Percentiles rank a stretch among this genome's conserved stretches.
Conservation (phyloP, 2,113 vertebrate species). For the Pontoporia blainvillei region DNA sequence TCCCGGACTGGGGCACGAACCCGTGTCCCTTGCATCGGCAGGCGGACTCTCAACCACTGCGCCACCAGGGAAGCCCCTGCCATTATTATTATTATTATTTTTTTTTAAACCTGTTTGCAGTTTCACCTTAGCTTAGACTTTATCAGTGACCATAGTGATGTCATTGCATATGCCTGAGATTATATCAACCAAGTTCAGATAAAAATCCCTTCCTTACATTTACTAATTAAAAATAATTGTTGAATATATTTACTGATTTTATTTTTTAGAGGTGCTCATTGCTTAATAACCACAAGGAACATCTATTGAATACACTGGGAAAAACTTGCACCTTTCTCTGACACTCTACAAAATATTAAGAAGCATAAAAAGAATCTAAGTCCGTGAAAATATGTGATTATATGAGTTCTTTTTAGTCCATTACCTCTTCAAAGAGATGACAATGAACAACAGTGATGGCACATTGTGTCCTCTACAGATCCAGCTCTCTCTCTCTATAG, state of each 20-base stretch:
- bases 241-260: neutral
- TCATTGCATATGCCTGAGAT: neutral
- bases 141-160: neutral
- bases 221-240: neutral
- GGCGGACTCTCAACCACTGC: no score
- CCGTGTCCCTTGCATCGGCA: no score
- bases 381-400: neutral
- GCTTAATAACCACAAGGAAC: neutral
- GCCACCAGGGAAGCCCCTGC: no score
- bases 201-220: neutral
- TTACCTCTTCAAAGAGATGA: neutral
- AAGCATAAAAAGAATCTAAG: neutral
- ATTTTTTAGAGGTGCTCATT: neutral
- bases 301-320: neutral
- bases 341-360: neutral
- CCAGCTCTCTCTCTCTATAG: neutral
- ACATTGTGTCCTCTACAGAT: neutral
- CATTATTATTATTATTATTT: no score
- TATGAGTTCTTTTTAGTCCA: neutral
- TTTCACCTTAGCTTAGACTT: conserved; percentile 3
- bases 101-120: neutral
- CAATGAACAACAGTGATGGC: neutral
- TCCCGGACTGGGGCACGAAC: no score
- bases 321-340: neutral
- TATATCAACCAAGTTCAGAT: neutral